Evolutionary conservation across 1,140 invertebrate genomes (phyloP).

Genomic region (Calephelis virginiensis): DNA sequence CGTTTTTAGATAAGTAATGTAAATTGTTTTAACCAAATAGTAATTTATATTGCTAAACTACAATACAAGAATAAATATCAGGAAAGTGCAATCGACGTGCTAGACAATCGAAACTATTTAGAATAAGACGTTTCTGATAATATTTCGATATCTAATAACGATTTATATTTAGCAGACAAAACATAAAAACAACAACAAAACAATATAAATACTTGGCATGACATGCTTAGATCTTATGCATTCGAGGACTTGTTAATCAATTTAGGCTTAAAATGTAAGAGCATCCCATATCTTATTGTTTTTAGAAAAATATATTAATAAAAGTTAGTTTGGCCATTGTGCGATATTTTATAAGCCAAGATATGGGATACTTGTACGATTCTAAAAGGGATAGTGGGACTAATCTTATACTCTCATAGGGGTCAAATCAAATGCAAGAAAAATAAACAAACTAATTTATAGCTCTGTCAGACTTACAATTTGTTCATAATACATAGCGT

Average conservation of each 20-base stretch:
- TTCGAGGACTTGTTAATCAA: constrained; percentile 3
- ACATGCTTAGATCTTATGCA: constrained; percentile 34
- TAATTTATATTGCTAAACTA: background rate
- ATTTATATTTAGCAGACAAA: constrained; percentile 24
- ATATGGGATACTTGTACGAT: constrained; percentile 15
- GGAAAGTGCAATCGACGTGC: too few relatives aligned
- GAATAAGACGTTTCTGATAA: background rate
- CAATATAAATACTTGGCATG: constrained; percentile 35
- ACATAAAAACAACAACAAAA: constrained; percentile 31
- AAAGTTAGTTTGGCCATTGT: constrained; percentile 13
- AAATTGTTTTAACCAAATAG: background rate
- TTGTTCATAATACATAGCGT: constrained; percentile 18
- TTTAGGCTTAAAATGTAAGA: constrained; percentile 38
- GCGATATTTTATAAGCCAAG: constrained; percentile 15
- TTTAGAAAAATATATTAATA: constrained; percentile 5
- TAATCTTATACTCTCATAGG: background rate
- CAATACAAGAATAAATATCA: too few relatives aligned
- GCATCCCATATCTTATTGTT: constrained; percentile 22
- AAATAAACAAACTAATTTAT: constrained; percentile 24
- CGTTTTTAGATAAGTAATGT: constrained; percentile 6
- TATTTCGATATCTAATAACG: background rate
- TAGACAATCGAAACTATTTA: too few relatives aligned
- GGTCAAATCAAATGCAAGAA: constrained; percentile 22
- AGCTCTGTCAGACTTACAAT: constrained; percentile 23
- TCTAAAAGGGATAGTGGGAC: background rate